Evolutionary conservation across 2,888 invertebrate species (phyloP).

Genomic region (Alsophila aescularia): DNA sequence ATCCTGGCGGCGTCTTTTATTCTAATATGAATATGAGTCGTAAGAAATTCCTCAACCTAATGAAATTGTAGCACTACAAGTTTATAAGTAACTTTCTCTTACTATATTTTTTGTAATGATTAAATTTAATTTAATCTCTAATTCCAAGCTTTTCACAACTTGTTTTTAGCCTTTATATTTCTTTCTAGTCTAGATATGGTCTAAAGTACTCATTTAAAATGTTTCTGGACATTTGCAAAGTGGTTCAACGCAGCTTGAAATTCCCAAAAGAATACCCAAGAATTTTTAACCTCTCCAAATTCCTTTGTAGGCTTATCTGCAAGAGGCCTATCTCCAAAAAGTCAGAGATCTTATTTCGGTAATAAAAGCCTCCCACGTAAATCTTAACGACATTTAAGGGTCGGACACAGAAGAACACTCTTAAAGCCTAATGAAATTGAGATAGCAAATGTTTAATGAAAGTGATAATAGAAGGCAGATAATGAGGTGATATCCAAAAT

Average conservation of each 20-base stretch:
- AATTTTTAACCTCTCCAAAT: background rate
- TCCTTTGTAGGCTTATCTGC: constrained; percentile 13
- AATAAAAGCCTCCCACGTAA: constrained; percentile 47
- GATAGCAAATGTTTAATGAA: constrained; percentile 44
- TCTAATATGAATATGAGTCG: too few species aligned
- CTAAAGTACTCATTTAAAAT: background rate
- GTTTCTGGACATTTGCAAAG: background rate
- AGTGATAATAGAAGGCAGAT: constrained; percentile 33
- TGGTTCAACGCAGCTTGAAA: background rate
- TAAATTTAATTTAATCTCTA: too few species aligned
- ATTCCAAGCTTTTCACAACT: too few species aligned
- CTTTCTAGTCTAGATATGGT: too few species aligned
- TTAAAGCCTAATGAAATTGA: constrained; percentile 60
- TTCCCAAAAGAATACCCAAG: background rate
- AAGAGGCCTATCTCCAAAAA: constrained; percentile 11
- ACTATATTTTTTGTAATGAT: too few species aligned
- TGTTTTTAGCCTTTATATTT: too few species aligned
- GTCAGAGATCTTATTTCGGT: constrained; percentile 13
- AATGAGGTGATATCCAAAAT: constrained; percentile 11
- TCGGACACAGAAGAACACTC: constrained; percentile 46
- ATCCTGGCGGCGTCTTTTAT: too few species aligned
- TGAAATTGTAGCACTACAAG: too few species aligned
- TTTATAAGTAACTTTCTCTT: too few species aligned
- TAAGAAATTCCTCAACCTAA: too few species aligned
- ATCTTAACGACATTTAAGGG: constrained; percentile 63